Evolutionary conservation across 1,140 invertebrate genomes (phyloP).

Genomic region (Anastrepha ludens): DNA sequence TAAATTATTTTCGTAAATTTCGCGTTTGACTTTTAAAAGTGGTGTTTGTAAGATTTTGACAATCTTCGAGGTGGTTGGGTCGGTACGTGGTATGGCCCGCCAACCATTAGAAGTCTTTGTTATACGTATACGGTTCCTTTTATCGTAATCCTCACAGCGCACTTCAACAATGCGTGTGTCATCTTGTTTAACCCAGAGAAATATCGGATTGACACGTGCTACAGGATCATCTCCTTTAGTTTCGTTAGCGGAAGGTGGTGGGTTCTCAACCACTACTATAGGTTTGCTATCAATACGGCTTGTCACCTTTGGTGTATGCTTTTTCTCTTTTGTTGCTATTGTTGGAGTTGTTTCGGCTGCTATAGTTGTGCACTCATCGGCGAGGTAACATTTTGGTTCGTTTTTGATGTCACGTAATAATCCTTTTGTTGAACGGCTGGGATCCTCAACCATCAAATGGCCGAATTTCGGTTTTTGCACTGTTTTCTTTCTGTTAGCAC

Average conservation of each 20-base stretch:
- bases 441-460: constrained; percentile 69
- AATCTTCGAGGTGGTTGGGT: constrained; percentile 74
- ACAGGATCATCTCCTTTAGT: constrained; percentile 40
- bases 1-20: constrained; percentile 56
- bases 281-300: constrained; percentile 15
- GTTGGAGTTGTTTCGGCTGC: constrained; percentile 28
- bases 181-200: constrained; percentile 86
- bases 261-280: not conserved
- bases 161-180: constrained; percentile 87
- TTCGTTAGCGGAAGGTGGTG: not conserved
- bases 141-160: constrained; percentile 89
- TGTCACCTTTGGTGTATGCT: constrained; percentile 27
- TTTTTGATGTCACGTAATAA: constrained; percentile 71
- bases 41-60: constrained; percentile 70
- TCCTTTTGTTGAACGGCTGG: constrained; percentile 61
- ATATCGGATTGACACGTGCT: constrained; percentile 85
- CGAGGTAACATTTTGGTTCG: constrained; percentile 69
- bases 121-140: constrained; percentile 85
- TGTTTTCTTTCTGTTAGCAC: constrained; percentile 61
- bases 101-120: constrained; percentile 86
- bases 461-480: constrained; percentile 69
- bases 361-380: constrained; percentile 52
- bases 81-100: constrained; percentile 86
- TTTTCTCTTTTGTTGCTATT: constrained; percentile 56
- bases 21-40: constrained; percentile 69